A percentile compares a stretch with the other conserved stretches of the same genome.
Conservation (phyloP, 1,140 invertebrate species). For the Papilio polytes region DNA sequence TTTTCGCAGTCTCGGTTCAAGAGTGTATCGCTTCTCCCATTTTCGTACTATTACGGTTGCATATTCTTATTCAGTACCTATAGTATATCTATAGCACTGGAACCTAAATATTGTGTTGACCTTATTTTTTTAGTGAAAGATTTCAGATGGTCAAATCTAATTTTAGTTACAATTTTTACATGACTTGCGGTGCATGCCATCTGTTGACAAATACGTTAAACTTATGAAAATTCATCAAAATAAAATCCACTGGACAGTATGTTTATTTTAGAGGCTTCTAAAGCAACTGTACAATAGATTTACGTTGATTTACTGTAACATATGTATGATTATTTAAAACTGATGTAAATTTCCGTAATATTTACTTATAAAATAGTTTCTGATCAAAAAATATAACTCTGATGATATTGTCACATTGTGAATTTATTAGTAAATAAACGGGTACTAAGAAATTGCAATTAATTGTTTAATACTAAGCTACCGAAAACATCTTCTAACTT, state of each 20-base stretch:
- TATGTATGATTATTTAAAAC: neutral
- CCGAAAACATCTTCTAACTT: neutral
- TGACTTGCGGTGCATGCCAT: conserved; percentile 43
- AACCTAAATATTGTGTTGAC: neutral
- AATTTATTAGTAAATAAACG: neutral
- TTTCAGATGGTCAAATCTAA: neutral
- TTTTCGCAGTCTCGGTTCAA: neutral
- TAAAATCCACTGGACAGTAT: conserved; percentile 15
- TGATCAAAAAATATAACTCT: neutral
- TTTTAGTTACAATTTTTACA: neutral
- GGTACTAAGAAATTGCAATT: neutral
- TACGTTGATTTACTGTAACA: neutral
- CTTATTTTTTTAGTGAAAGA: neutral
- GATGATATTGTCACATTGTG: neutral
- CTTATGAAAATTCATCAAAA: conserved; percentile 16
- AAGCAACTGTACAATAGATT: neutral
- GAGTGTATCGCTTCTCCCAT: neutral
- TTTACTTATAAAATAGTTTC: neutral
- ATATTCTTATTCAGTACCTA: neutral
- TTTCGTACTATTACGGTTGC: neutral
- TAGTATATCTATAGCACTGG: neutral
- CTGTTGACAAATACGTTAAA: conserved; percentile 50
- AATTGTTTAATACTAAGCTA: neutral
- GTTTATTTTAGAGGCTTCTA: neutral
- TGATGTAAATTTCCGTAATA: neutral